Base-by-base conservation (phyloP, 2,888 invertebrate genomes). In the Eupithecia inturbata region DNA sequence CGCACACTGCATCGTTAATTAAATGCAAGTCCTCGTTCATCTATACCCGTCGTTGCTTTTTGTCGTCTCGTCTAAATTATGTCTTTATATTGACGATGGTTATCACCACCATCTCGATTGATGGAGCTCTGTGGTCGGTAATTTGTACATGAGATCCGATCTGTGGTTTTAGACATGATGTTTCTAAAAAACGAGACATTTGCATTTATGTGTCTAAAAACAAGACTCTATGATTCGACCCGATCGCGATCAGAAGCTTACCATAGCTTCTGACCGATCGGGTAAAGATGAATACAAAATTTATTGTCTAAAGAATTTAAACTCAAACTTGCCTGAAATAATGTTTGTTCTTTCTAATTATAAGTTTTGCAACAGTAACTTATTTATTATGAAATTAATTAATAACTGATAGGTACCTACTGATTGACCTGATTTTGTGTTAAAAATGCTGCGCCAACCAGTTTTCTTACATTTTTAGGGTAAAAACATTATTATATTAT, bases 21-120 rank as follows among this genome's bases (percentile, higher is more conserved):
- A 93, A 93, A 92, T 89, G 86, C 86, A 84, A 85, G 86, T 86
- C 88, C 88, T 92, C 93, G 89, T 92, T 89, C 91, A 89, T 93
- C 92, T 93, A 93, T 90, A 87, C 88, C 86, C 85, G 89, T 78
- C 83, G 85, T 57, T 26, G 57, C 88, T 91, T 92, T 93, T 93
- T 92, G 89, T 90, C 87, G 81, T 84, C 85, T 87, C 91, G 91
- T 91, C 93, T 92, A 93, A 93, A 93, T 94, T 92, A 93, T 93
- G 94, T 94, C 93, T 93, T 92, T 90, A 93, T 93, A 91, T 88
- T 89, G 92, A 90, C 89, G 87, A 84, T 86, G 88, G 83, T 88
- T 93, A 93, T 94, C 93, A 70, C 70, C 82, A 87, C 89, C 88
- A 93, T 93, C 93, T 89, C 81, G 85, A 86, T 86, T 90, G 92